Evolutionary conservation across 2,888 invertebrate genomes (phyloP).

Genomic region (Leptinotarsa tumamoca): DNA sequence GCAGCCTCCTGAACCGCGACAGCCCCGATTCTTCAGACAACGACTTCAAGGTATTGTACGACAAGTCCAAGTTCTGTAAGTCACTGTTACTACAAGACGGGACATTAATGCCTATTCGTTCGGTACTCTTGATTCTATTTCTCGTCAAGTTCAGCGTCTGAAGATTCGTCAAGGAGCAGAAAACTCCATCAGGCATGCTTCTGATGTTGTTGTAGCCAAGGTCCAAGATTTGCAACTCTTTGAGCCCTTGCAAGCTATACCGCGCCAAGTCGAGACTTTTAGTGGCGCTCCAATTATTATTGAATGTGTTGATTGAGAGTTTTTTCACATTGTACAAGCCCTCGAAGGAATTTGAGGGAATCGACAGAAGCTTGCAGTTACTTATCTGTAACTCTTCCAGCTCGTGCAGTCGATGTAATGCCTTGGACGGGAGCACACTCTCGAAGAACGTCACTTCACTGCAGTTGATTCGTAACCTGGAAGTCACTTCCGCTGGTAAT

Average conservation of each 20-base stretch:
- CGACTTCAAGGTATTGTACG: slow-evolving; percentile 81
- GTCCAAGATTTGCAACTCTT: slow-evolving; percentile 83
- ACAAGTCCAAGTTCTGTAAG: slow-evolving; percentile 82
- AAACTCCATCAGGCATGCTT: slow-evolving; percentile 81
- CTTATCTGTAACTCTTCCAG: slow-evolving; percentile 81
- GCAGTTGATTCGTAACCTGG: slow-evolving; percentile 80
- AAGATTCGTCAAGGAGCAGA: slow-evolving; percentile 83
- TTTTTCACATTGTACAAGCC: slow-evolving; percentile 83
- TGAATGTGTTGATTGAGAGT: slow-evolving; percentile 82
- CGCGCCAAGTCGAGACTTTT: slow-evolving; percentile 81
- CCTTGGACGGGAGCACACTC: slow-evolving; percentile 79
- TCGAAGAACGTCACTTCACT: slow-evolving; percentile 83
- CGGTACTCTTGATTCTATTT: slow-evolving; percentile 84
- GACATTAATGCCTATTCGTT: slow-evolving; percentile 77
- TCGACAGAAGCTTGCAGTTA: slow-evolving; percentile 82
- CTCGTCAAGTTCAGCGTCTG: slow-evolving; percentile 86
- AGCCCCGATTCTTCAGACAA: slow-evolving; percentile 80
- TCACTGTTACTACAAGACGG: slow-evolving; percentile 77
- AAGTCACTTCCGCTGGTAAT: slow-evolving; percentile 78
- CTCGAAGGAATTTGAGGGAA: slow-evolving; percentile 83
- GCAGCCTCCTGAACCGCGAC: slow-evolving; percentile 80
- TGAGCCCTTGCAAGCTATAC: slow-evolving; percentile 80
- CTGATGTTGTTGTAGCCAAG: slow-evolving; percentile 87
- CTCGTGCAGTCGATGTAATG: slow-evolving; percentile 75
- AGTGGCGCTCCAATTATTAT: slow-evolving; percentile 81